phyloP scores from a whole-genome alignment of 2,113 vertebrate genomes.

The Prochilodus magdalenae region DNA sequence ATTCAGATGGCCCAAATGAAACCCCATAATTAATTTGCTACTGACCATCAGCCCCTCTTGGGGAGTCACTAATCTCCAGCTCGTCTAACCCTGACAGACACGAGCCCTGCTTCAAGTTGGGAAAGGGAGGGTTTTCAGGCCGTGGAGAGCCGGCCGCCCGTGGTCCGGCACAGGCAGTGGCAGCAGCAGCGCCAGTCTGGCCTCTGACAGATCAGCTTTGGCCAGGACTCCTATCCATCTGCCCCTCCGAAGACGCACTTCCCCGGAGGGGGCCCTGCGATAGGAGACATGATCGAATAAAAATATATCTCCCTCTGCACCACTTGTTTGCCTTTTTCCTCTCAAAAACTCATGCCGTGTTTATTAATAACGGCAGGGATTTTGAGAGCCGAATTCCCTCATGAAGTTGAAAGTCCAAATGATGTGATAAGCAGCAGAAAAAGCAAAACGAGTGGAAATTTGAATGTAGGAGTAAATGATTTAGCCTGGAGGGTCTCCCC shows the following conservation, averaged over 20 bases:
- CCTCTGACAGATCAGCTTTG: slow-evolving; percentile 48
- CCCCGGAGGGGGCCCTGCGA: slow-evolving; percentile 40
- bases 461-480: too few species aligned
- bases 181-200: slow-evolving; percentile 43
- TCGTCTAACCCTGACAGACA: slow-evolving; percentile 55
- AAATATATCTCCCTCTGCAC: slow-evolving; percentile 55
- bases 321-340: slow-evolving; percentile 56
- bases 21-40: slow-evolving; percentile 50
- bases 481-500: slow-evolving; percentile 10
- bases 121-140: slow-evolving; percentile 39
- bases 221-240: slow-evolving; percentile 57
- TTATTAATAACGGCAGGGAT: slow-evolving; percentile 42
- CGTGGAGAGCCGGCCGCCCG: slow-evolving; percentile 34
- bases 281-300: slow-evolving; percentile 41
- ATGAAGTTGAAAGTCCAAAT: slow-evolving; percentile 50
- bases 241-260: slow-evolving; percentile 43
- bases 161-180: slow-evolving; percentile 31
- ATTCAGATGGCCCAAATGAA: slow-evolving; percentile 35
- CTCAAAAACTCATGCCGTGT: slow-evolving; percentile 40
- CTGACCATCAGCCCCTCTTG: slow-evolving; percentile 50
- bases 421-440: slow-evolving; percentile 24
- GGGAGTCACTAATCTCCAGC: slow-evolving; percentile 47
- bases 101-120: slow-evolving; percentile 42
- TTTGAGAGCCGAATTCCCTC: slow-evolving; percentile 44
- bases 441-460: slow-evolving; percentile 31